Conservation (phyloP, 2,797 vertebrate species). For the Liasis olivaceus region DNA sequence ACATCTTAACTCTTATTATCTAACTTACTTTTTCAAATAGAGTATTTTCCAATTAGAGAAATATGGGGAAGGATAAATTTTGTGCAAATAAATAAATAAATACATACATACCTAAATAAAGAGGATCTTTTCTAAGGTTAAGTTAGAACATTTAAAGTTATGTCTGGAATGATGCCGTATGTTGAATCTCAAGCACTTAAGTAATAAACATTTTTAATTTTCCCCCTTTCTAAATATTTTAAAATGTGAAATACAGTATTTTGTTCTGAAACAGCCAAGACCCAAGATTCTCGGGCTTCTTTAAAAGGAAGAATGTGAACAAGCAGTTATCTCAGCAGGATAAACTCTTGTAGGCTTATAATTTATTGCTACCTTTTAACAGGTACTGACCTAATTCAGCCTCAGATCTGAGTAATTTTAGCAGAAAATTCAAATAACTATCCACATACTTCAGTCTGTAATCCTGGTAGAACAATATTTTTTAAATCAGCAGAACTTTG, state of each 20-base stretch:
- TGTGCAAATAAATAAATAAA: not conserved
- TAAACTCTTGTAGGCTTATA: conserved; percentile 67
- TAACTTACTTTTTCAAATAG: not conserved
- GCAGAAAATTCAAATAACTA: conserved; percentile 70
- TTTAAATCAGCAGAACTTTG: not conserved
- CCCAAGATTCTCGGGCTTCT: conserved; percentile 47
- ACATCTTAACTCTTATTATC: not conserved
- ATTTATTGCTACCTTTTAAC: conserved; percentile 79
- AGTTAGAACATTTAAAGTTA: conserved; percentile 50
- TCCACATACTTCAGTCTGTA: conserved; percentile 55
- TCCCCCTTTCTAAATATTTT: not conserved
- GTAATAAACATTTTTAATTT: conserved; percentile 16
- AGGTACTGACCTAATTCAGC: conserved; percentile 76
- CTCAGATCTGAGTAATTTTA: conserved; percentile 74
- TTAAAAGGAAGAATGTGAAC: conserved; percentile 66
- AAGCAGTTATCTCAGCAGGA: conserved; percentile 67
- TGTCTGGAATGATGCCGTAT: conserved; percentile 11
- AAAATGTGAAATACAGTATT: conserved; percentile 24
- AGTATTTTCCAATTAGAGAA: not conserved
- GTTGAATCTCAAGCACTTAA: not conserved
- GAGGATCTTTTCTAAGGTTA: not conserved
- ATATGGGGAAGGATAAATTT: not conserved
- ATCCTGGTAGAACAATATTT: not conserved
- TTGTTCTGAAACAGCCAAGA: conserved; percentile 41
- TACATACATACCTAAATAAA: not conserved